Evolutionary conservation across 2,797 vertebrate species (phyloP).

Genomic region (Apogon talboti): DNA sequence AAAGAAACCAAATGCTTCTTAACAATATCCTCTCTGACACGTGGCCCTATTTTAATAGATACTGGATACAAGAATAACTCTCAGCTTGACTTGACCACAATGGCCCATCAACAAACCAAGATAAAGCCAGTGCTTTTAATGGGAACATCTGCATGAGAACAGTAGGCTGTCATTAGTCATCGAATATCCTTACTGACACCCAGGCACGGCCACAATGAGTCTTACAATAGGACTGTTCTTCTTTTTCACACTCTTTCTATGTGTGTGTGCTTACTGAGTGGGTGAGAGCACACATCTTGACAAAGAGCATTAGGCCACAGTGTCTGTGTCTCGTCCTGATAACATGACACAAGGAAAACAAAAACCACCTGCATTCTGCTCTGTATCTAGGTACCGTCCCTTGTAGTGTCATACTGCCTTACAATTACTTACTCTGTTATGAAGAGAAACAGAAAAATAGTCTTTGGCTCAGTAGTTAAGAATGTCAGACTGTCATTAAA

Average conservation of each 20-base stretch:
- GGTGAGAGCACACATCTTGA: slow-evolving; percentile 19
- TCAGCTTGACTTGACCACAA: background rate
- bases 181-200: slow-evolving; percentile 10
- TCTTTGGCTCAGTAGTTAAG: no score
- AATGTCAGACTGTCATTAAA: no score
- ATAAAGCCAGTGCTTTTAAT: slow-evolving; percentile 19
- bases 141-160: slow-evolving; percentile 17
- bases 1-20: background rate
- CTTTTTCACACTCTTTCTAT: background rate
- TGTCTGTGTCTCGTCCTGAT: slow-evolving; percentile 30
- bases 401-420: background rate
- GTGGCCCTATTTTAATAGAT: background rate
- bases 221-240: background rate
- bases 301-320: slow-evolving; percentile 22
- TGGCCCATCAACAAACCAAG: slow-evolving; percentile 1
- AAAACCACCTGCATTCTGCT: slow-evolving; percentile 5
- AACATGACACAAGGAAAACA: slow-evolving; percentile 14
- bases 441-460: background rate
- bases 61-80: slow-evolving; percentile 10
- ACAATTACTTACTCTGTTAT: background rate
- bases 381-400: background rate
- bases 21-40: background rate
- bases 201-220: slow-evolving; percentile 5
- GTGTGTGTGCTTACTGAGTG: slow-evolving; percentile 24
- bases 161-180: slow-evolving; percentile 2